Conservation (phyloP, 2,888 invertebrate species). For the Diachrysia chrysitis region DNA sequence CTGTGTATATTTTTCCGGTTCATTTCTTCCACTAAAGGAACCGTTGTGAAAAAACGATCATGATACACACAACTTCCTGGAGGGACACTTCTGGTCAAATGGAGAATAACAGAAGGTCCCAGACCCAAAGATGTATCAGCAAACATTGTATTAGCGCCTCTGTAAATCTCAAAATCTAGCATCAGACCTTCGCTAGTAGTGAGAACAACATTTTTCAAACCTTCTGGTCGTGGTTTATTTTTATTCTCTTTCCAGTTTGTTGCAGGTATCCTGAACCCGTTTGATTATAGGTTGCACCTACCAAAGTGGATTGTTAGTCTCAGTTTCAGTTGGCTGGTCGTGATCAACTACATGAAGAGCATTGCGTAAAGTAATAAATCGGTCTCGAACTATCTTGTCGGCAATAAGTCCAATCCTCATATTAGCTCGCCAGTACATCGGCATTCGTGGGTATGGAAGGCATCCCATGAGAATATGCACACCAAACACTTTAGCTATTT, state of each 20-base stretch:
- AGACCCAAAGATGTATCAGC: conserved; percentile 40
- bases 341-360: conserved; percentile 3
- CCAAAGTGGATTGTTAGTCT: conserved; percentile 23
- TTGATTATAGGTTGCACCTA: conserved; percentile 37
- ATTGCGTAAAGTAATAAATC: not conserved
- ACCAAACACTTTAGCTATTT: conserved; percentile 26
- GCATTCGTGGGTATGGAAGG: conserved; percentile 24
- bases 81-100: conserved; percentile 43
- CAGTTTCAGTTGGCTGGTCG: not conserved
- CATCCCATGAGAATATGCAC: conserved; percentile 24
- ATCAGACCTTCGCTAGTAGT: conserved; percentile 52
- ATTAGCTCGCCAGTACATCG: conserved; percentile 24
- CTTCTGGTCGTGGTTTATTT: conserved; percentile 23
- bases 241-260: conserved; percentile 30
- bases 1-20: not conserved
- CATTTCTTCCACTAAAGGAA: conserved; percentile 52
- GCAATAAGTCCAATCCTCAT: conserved; percentile 16
- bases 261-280: conserved; percentile 22
- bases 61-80: conserved; percentile 56
- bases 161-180: conserved; percentile 49
- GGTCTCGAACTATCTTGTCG: not conserved
- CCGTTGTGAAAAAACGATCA: conserved; percentile 53
- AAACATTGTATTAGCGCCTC: conserved; percentile 35
- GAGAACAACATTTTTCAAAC: conserved; percentile 48
- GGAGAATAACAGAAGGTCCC: conserved; percentile 49